Evolutionary conservation across 2,797 vertebrate species (phyloP).

Genomic region (Gadopsis marmoratus): DNA sequence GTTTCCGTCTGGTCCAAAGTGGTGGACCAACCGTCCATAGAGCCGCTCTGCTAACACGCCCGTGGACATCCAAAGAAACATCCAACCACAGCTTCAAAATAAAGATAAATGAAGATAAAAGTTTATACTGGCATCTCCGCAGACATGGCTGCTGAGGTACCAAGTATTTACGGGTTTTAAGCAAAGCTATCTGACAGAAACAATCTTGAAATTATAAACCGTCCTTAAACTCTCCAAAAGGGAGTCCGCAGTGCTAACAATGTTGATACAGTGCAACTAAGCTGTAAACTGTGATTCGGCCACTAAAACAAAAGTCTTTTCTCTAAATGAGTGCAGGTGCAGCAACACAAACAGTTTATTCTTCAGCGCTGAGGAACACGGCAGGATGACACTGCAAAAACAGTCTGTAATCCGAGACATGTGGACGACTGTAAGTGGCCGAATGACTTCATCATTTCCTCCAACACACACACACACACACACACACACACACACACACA

Average conservation of each 20-base stretch:
- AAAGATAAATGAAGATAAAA: not conserved
- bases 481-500: constrained; percentile 4
- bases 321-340: not conserved
- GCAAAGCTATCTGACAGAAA: not conserved
- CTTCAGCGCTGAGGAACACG: not conserved
- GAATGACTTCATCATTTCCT: constrained; percentile 7
- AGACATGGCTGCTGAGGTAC: not conserved
- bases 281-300: not conserved
- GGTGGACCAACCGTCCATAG: too few species aligned
- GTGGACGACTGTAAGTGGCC: constrained; percentile 13
- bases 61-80: not conserved
- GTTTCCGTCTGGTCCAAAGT: too few species aligned
- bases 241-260: not conserved
- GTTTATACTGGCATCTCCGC: not conserved
- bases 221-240: not conserved
- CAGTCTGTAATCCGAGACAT: constrained; percentile 1
- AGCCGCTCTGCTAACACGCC: not conserved
- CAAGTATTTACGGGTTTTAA: not conserved
- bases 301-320: not conserved
- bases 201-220: not conserved
- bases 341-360: not conserved
- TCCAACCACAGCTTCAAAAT: not conserved
- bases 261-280: not conserved
- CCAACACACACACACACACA: constrained; percentile 11
- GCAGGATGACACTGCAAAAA: constrained; percentile 2